phyloP scores from a whole-genome alignment of 2,888 invertebrate species.

The Geophilus truncorum region DNA sequence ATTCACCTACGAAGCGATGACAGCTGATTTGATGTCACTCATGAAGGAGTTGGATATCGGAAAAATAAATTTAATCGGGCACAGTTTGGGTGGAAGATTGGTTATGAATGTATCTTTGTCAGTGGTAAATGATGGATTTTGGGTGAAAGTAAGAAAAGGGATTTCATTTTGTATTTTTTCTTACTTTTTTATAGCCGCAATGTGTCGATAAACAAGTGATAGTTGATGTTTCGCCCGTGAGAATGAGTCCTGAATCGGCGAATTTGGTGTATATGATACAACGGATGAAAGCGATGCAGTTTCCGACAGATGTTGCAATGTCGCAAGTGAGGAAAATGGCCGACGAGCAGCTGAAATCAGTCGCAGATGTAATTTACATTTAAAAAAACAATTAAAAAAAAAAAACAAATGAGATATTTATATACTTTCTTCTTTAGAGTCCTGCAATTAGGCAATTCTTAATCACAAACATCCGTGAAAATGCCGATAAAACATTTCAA shows the following conservation, averaged over 20 bases:
- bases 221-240: constrained; percentile 44
- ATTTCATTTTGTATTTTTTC: too few relatives aligned
- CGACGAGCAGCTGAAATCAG: constrained; percentile 57
- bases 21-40: not conserved
- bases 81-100: constrained; percentile 29
- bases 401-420: too few relatives aligned
- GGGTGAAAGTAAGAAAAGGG: not conserved
- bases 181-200: constrained; percentile 35
- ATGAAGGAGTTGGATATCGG: not conserved
- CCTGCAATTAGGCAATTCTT: constrained; percentile 47
- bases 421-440: not conserved
- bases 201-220: constrained; percentile 46
- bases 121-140: not conserved
- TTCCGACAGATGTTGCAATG: constrained; percentile 31
- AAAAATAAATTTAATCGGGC: constrained; percentile 18
- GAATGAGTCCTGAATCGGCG: constrained; percentile 29
- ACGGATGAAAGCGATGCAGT: constrained; percentile 52
- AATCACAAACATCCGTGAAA: constrained; percentile 47
- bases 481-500: constrained; percentile 39
- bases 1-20: not conserved
- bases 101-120: constrained; percentile 21
- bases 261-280: constrained; percentile 40
- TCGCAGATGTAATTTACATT: not conserved
- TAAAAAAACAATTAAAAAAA: too few relatives aligned
- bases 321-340: constrained; percentile 45